Evolutionary conservation across 2,888 invertebrate genomes (phyloP), one percentile per base, ranked within the genome.

Genomic region (Ophonus ardosiacus): DNA sequence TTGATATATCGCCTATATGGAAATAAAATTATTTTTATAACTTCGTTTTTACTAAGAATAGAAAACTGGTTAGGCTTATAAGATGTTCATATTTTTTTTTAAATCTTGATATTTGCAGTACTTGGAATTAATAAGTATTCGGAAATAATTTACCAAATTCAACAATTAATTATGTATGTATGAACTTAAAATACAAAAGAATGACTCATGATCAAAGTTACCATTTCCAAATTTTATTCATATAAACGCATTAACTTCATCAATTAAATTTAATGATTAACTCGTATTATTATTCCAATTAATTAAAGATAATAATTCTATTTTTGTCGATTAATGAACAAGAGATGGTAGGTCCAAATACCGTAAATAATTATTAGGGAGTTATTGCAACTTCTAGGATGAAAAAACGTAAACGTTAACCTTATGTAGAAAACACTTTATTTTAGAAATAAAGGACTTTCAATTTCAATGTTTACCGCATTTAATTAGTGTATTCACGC

Each of bases 21-120:
- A 13, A 68, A 68, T 21, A 63, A 63, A 24, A 63, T 21, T 7
- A 21, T 63, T 63, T 18, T 63, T 13, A 63, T 15, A 7, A 65
- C 4, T 38, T 40, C 15, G 15, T 17, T 18, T 38, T 10, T 74
- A 74, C 71, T 74, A 21, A 18, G 71, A 74, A 74, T 21, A 43
- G 8, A n/a, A 68, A 68, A 68, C 68, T 68, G 68, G 24, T 65
- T 65, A 24, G 10, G 17, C 13, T 17, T 68, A 15, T 40, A 31
- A 68, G 0, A 4, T 59, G 43, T n/a, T 15, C 17, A 59, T 17
- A 59, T 59, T 15, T 59, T n/a, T 59, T 4, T 5, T 31, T 31
- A n/a, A 15, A n/a, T 59, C 17, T 59, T 59, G 18, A 17, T 1
- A 15, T 17, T 17, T 59, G 59, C 15, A 3, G 10, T 59, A 13